Evolutionary conservation across 2,797 vertebrate species (phyloP).

Genomic region (Phoeniculus purpureus): DNA sequence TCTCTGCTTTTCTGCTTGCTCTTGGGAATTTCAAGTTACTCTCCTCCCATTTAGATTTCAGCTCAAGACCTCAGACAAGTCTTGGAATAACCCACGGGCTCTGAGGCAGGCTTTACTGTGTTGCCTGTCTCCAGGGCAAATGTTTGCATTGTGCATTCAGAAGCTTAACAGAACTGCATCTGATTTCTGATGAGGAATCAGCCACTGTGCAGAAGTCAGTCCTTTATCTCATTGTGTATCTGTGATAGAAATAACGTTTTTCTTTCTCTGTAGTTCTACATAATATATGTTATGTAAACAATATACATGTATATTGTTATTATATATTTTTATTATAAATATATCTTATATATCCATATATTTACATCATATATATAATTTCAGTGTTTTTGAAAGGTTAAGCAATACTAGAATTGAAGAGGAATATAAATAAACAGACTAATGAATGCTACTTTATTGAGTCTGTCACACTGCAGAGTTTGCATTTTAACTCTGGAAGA

Average conservation of each 20-base stretch:
- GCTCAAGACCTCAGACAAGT: background rate
- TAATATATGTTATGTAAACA: background rate
- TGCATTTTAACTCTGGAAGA: background rate
- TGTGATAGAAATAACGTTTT: background rate
- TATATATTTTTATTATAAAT: no score
- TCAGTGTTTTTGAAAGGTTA: background rate
- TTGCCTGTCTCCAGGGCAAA: background rate
- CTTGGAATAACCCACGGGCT: background rate
- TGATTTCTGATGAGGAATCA: background rate
- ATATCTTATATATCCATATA: no score
- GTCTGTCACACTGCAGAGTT: background rate
- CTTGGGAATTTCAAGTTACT: background rate
- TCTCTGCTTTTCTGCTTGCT: background rate
- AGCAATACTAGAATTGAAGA: background rate
- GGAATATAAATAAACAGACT: background rate
- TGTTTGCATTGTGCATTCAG: background rate
- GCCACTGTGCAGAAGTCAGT: background rate
- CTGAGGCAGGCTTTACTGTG: background rate
- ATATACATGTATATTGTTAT: no score
- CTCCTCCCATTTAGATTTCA: background rate
- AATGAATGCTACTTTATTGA: background rate
- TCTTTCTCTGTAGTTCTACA: background rate
- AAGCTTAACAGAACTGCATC: background rate
- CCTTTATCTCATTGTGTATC: background rate
- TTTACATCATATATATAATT: no score